phyloP scores from a whole-genome alignment of 1,140 invertebrate species.

The Habropoda laboriosa region DNA sequence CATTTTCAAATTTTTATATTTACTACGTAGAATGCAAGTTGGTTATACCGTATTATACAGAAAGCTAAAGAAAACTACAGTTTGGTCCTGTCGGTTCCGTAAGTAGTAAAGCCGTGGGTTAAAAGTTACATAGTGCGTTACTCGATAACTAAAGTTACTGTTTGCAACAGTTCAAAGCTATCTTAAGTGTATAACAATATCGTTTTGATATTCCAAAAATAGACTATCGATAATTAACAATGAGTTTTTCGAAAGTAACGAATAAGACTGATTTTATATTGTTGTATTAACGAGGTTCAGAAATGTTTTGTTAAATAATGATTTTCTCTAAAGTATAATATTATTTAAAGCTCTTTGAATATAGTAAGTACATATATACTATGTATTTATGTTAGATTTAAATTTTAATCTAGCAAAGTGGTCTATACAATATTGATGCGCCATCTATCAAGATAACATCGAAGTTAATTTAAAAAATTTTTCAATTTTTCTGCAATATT shows the following conservation, averaged over 20 bases:
- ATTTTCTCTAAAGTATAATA: background rate
- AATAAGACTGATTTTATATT: background rate
- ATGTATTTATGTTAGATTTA: no score
- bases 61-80: no score
- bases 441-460: background rate
- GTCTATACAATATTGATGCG: background rate
- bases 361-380: background rate
- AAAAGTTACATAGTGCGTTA: background rate
- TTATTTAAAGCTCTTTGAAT: background rate
- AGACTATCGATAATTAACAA: background rate
- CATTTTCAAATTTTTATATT: conserved; percentile 23
- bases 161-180: background rate
- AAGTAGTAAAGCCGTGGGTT: background rate
- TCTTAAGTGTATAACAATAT: background rate
- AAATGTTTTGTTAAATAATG: background rate
- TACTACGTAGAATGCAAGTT: background rate
- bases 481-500: background rate
- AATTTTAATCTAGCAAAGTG: no score
- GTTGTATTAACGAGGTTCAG: no score
- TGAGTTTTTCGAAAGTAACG: background rate
- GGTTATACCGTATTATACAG: background rate
- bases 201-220: background rate
- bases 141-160: background rate
- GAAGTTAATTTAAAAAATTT: background rate
- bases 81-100: background rate